A percentile compares a stretch with the other conserved stretches of the same genome.
Conservation (phyloP, 2,797 vertebrate species). For the Pogoniulus pusillus region DNA sequence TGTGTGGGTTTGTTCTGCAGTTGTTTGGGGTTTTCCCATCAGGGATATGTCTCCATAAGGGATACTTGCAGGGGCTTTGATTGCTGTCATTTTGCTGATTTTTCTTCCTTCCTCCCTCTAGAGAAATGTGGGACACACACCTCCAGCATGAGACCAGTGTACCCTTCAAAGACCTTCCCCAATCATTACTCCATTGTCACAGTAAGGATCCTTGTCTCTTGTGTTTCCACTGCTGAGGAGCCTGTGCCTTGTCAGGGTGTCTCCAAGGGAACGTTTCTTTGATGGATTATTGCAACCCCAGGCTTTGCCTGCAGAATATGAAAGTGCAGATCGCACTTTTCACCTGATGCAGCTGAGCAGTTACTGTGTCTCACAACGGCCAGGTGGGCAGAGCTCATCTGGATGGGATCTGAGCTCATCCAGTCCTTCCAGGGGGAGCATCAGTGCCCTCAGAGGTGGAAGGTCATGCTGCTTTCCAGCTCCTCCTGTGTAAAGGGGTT, state of each 20-base stretch:
- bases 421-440: neutral
- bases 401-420: neutral
- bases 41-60: neutral
- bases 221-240: neutral
- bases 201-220: constrained; percentile 77
- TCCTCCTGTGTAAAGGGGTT: neutral
- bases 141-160: constrained; percentile 86
- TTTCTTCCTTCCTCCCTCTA: constrained; percentile 63
- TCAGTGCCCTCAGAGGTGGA: neutral
- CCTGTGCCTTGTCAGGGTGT: neutral
- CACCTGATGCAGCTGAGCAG: neutral
- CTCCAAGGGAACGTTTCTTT: neutral
- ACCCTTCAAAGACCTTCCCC: constrained; percentile 98
- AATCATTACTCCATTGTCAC: constrained; percentile 97
- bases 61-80: neutral
- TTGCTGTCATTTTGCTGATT: constrained; percentile 19
- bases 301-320: neutral
- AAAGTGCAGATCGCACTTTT: neutral
- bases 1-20: too few species aligned
- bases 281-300: neutral
- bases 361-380: neutral
- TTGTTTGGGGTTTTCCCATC: too few species aligned
- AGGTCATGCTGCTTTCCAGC: neutral
- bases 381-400: neutral
- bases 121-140: constrained; percentile 86